Evolutionary conservation across 2,888 invertebrate genomes (phyloP).

Genomic region (Dyspetes luteomarginatus): DNA sequence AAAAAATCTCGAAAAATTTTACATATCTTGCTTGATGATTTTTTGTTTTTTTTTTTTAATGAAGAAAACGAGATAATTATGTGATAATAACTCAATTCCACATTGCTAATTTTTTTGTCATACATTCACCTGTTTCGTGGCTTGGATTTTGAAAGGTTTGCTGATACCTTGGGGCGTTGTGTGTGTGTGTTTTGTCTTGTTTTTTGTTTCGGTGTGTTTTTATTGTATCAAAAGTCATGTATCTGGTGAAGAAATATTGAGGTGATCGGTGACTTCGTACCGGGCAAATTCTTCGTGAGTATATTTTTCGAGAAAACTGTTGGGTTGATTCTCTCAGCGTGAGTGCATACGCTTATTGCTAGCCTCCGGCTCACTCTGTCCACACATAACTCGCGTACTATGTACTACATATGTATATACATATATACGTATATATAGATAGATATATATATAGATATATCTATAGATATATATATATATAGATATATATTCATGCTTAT

Average conservation of each 20-base stretch:
- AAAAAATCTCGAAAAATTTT: slow-evolving; percentile 2
- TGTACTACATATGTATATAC: no score
- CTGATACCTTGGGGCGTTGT: no score
- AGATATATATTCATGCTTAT: not conserved
- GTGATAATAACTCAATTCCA: slow-evolving; percentile 2
- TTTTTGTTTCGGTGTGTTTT: no score
- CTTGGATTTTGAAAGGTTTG: no score
- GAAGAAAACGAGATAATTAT: not conserved
- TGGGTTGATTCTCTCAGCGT: slow-evolving; percentile 18
- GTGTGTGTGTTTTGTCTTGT: no score
- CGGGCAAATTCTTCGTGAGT: slow-evolving; percentile 35
- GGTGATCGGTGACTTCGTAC: slow-evolving; percentile 11
- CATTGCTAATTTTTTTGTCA: not conserved
- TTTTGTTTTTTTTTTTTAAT: not conserved
- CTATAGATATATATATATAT: not conserved
- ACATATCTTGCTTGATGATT: not conserved
- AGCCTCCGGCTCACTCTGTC: slow-evolving; percentile 9
- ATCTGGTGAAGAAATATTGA: not conserved
- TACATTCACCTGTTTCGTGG: no score
- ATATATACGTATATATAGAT: not conserved
- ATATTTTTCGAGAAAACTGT: slow-evolving; percentile 22
- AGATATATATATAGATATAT: not conserved
- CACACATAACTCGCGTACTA: no score
- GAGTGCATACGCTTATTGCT: slow-evolving; percentile 39
- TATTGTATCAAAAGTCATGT: no score